Percentiles rank a stretch among this genome's conserved stretches.
phyloP scores from a whole-genome alignment of 2,888 invertebrate genomes.

The Drosophila algonquin region DNA sequence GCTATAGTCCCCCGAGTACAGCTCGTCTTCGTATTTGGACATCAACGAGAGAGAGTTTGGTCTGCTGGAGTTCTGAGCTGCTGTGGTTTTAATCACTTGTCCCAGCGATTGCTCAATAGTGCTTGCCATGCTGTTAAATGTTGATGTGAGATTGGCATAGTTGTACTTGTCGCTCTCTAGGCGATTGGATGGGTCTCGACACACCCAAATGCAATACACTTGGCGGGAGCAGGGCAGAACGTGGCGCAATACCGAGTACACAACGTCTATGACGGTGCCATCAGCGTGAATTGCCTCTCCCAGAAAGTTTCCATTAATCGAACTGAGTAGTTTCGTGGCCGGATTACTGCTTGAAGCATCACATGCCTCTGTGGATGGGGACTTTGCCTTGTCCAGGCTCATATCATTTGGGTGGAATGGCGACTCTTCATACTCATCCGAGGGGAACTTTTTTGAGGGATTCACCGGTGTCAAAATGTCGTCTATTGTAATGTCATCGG shows the following conservation, averaged over 20 bases:
- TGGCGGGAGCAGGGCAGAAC: slow-evolving; percentile 83
- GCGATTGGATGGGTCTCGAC: slow-evolving; percentile 84
- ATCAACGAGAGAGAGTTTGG: slow-evolving; percentile 85
- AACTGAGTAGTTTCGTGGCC: slow-evolving; percentile 41
- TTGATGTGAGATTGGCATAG: slow-evolving; percentile 83
- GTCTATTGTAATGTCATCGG: slow-evolving; percentile 28
- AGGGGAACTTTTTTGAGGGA: slow-evolving; percentile 36
- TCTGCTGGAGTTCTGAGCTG: slow-evolving; percentile 84
- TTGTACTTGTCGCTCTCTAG: slow-evolving; percentile 53
- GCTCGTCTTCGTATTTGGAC: slow-evolving; percentile 86
- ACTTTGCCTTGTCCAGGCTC: slow-evolving; percentile 24
- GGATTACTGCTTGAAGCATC: slow-evolving; percentile 37
- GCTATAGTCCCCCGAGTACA: slow-evolving; percentile 86
- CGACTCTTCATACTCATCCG: slow-evolving; percentile 30
- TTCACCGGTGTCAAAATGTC: slow-evolving; percentile 51
- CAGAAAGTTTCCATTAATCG: slow-evolving; percentile 66
- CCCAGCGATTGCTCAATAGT: slow-evolving; percentile 82
- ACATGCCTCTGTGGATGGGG: slow-evolving; percentile 27
- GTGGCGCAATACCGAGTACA: slow-evolving; percentile 86
- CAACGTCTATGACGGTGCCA: slow-evolving; percentile 69
- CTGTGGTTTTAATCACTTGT: slow-evolving; percentile 71
- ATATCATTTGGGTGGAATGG: slow-evolving; percentile 33
- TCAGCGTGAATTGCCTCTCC: slow-evolving; percentile 73
- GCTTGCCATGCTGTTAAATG: slow-evolving; percentile 83
- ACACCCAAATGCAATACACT: slow-evolving; percentile 87